Evolutionary conservation across 2,113 vertebrate genomes (phyloP).

Genomic region (Cyprinodon variegatus): DNA sequence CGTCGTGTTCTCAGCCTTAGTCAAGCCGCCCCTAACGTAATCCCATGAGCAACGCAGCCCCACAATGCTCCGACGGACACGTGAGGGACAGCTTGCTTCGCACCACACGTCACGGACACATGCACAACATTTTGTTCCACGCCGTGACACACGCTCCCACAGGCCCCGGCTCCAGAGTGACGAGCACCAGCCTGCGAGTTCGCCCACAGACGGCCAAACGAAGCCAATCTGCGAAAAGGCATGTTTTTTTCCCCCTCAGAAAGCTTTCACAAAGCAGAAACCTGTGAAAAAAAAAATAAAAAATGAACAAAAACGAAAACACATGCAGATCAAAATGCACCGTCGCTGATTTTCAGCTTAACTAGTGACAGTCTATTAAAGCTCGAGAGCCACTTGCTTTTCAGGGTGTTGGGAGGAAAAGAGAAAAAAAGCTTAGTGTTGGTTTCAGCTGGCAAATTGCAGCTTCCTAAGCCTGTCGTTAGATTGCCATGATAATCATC

Average conservation of each 20-base stretch:
- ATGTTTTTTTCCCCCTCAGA: slow-evolving; percentile 41
- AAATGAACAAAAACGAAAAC: slow-evolving; percentile 13
- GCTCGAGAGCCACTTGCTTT: slow-evolving; percentile 62
- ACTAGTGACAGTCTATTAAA: slow-evolving; percentile 70
- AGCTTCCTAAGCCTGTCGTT: slow-evolving; percentile 72
- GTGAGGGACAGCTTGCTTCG: slow-evolving; percentile 64
- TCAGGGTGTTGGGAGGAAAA: background rate
- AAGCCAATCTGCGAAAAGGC: slow-evolving; percentile 54
- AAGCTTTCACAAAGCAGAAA: slow-evolving; percentile 42
- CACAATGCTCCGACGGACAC: slow-evolving; percentile 30
- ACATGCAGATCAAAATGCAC: slow-evolving; percentile 17
- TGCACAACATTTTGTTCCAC: slow-evolving; percentile 59
- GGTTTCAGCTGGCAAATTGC: slow-evolving; percentile 77
- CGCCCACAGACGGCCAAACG: slow-evolving; percentile 69
- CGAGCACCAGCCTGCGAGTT: slow-evolving; percentile 60
- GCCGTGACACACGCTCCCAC: slow-evolving; percentile 43
- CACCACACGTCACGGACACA: slow-evolving; percentile 36
- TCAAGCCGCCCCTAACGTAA: slow-evolving; percentile 3
- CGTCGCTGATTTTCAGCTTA: slow-evolving; percentile 40
- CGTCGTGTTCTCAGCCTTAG: background rate
- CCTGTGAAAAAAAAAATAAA: slow-evolving; percentile 55
- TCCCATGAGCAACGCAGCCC: slow-evolving; percentile 8
- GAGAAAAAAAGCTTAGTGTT: slow-evolving; percentile 37
- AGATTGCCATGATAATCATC: slow-evolving; percentile 73
- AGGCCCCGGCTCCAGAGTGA: slow-evolving; percentile 46